Percentiles rank a stretch among this genome's conserved stretches.
phyloP scores from a whole-genome alignment of 2,797 vertebrate genomes.

The Parauchenoglanis punctatus region DNA sequence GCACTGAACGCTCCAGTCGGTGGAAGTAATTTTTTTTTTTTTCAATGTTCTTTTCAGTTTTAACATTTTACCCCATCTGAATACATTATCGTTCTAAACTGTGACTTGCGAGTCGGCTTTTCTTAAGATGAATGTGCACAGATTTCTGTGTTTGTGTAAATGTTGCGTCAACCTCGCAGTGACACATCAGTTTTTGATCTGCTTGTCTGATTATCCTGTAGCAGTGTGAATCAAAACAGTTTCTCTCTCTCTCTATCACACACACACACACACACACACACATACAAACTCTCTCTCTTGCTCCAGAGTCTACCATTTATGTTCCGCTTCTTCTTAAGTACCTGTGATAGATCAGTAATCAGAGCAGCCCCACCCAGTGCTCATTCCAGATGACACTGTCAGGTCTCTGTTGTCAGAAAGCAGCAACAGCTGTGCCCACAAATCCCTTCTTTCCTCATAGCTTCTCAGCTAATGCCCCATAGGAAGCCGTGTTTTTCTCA shows the following conservation, averaged over 20 bases:
- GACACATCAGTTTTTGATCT: conserved; percentile 62
- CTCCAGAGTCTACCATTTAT: conserved; percentile 51
- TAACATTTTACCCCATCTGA: background rate
- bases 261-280: background rate
- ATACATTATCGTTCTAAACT: conserved; percentile 61
- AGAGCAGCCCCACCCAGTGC: conserved; percentile 37
- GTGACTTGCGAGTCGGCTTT: conserved; percentile 56
- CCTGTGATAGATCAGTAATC: conserved; percentile 61
- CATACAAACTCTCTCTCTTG: background rate
- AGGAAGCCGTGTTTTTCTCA: conserved; percentile 54
- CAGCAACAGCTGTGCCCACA: conserved; percentile 70
- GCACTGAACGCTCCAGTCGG: background rate
- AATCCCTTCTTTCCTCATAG: conserved; percentile 62
- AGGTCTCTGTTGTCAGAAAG: conserved; percentile 69
- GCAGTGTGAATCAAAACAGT: background rate
- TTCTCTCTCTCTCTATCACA: background rate
- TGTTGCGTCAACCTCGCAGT: conserved; percentile 71
- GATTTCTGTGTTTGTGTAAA: conserved; percentile 59
- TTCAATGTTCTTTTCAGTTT: background rate
- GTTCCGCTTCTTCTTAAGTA: conserved; percentile 58
- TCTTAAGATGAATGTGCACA: conserved; percentile 56
- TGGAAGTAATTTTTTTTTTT: background rate
- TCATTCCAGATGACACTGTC: conserved; percentile 63
- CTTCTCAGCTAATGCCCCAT: conserved; percentile 56
- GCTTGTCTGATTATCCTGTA: conserved; percentile 39